These are phyloP conservation scores for Scomber scombrus DNA, from an alignment of 2,113 vertebrate genomes.

Conservation along the genomic window DNA sequence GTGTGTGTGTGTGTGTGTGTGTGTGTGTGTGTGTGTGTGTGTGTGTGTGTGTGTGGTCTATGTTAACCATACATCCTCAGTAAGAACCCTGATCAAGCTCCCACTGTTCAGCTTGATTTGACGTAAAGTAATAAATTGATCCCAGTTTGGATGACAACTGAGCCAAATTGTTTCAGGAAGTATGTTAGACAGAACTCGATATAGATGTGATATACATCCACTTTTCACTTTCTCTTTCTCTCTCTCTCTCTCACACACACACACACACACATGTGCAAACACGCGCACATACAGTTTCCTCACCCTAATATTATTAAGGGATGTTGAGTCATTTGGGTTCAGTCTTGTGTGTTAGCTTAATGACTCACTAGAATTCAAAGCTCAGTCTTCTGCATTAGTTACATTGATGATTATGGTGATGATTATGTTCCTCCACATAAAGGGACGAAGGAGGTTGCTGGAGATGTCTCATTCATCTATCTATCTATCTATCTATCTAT, in stretches of 20 bases:
- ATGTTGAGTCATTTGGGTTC: slow-evolving; percentile 29
- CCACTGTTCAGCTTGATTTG: slow-evolving; percentile 2
- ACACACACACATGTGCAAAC: neutral
- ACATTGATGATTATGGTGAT: neutral
- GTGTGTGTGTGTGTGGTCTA: too few relatives aligned
- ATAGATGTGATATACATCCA: too few relatives aligned
- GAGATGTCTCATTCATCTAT: slow-evolving; percentile 28
- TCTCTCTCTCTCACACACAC: neutral
- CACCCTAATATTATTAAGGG: slow-evolving; percentile 19
- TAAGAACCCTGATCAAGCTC: neutral
- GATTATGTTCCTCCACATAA: slow-evolving; percentile 24
- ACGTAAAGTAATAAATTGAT: neutral
- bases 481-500: neutral
- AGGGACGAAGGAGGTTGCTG: slow-evolving; percentile 6
- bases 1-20: neutral
- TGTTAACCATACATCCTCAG: too few relatives aligned
- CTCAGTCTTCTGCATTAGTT: slow-evolving; percentile 26
- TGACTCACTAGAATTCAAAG: slow-evolving; percentile 47
- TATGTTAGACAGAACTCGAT: neutral
- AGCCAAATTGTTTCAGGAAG: slow-evolving; percentile 24
- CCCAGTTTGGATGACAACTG: neutral
- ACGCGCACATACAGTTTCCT: neutral
- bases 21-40: neutral
- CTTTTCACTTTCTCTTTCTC: neutral
- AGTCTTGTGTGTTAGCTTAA: slow-evolving; percentile 35